Percentiles rank a stretch among this genome's conserved stretches.
Evolutionary conservation across 2,113 vertebrate species (phyloP).

Genomic region (Lepisosteus oculatus): DNA sequence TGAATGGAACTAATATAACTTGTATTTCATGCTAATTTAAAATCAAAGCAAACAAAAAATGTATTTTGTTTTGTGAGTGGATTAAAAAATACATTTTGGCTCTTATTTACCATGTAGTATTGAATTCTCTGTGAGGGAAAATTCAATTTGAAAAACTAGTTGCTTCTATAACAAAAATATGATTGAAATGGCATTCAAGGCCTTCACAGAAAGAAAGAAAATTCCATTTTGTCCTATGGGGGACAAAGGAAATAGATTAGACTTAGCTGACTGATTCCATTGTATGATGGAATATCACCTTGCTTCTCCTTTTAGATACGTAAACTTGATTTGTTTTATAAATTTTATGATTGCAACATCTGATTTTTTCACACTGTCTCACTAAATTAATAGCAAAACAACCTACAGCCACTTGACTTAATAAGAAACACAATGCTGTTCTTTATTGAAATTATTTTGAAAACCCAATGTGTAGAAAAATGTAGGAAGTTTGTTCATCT

Average conservation of each 20-base stretch:
- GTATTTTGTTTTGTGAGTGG: background rate
- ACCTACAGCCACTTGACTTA: background rate
- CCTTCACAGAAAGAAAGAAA: constrained; percentile 8
- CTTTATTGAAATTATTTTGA: background rate
- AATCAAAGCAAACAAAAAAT: background rate
- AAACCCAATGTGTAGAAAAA: background rate
- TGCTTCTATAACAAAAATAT: constrained; percentile 6
- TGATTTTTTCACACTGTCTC: background rate
- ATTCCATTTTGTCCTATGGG: constrained; percentile 3
- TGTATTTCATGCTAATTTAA: constrained; percentile 5
- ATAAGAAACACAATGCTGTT: background rate
- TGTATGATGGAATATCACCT: constrained; percentile 6
- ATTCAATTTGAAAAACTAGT: constrained; percentile 9
- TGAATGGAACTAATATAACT: constrained; percentile 1
- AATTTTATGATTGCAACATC: background rate
- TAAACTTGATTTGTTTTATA: constrained; percentile 5
- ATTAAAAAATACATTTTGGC: background rate
- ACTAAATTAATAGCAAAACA: background rate
- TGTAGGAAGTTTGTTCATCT: background rate
- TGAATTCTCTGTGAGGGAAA: constrained; percentile 5
- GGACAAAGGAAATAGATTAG: constrained; percentile 14
- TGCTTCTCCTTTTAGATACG: background rate
- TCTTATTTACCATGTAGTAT: constrained; percentile 5
- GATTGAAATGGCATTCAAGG: constrained; percentile 6
- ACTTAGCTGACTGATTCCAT: constrained; percentile 8